Evolutionary conservation across 2,797 vertebrate genomes (phyloP).

Genomic region (Tympanoctomys barrerae): DNA sequence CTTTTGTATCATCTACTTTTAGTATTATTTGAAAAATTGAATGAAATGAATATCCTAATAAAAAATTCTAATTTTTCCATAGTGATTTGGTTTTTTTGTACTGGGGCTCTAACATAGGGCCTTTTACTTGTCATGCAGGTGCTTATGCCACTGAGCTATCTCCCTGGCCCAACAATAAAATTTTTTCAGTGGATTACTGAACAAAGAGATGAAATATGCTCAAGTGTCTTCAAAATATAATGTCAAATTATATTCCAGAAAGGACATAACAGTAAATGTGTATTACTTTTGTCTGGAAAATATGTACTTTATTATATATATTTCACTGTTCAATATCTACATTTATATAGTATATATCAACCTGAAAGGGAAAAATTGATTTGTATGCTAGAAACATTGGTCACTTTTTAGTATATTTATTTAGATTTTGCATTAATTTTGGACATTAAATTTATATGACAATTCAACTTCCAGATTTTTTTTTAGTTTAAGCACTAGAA

Average conservation of each 20-base stretch:
- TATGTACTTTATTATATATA: background rate
- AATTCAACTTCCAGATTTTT: background rate
- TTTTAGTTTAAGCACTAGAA: background rate
- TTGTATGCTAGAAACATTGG: background rate
- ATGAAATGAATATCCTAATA: background rate
- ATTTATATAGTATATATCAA: background rate
- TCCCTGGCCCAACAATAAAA: background rate
- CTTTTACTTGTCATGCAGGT: too few species aligned
- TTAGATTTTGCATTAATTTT: background rate
- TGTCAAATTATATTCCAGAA: background rate
- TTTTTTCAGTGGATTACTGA: background rate
- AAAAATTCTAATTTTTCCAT: background rate
- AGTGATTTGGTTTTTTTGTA: too few species aligned
- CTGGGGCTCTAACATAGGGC: too few species aligned
- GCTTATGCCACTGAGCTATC: too few species aligned
- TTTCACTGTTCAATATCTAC: background rate
- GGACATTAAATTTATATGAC: background rate
- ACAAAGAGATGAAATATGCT: background rate
- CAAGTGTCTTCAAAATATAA: slow-evolving; percentile 2
- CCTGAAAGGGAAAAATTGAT: background rate
- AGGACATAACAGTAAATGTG: background rate
- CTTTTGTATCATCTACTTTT: background rate
- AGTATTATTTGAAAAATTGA: background rate
- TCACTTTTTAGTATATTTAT: background rate
- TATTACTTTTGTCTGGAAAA: background rate